Evolutionary conservation across 2,113 vertebrate species (phyloP).

Genomic region (Ochotona curzoniae): DNA sequence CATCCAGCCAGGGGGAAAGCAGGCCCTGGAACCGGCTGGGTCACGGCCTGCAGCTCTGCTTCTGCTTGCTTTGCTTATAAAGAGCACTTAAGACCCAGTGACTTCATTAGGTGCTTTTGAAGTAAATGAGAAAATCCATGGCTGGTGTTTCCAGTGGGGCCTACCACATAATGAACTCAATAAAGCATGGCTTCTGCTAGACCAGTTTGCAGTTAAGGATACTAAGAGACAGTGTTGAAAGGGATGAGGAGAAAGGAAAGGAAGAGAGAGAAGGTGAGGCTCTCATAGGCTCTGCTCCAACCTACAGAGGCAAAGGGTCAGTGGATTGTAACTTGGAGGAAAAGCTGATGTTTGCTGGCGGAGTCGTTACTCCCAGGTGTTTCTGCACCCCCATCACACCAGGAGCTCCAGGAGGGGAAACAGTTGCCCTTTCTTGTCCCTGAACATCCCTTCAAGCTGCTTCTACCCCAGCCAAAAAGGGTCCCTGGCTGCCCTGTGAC

Average conservation of each 20-base stretch:
- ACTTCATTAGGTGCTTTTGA: not conserved
- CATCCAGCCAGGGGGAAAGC: not conserved
- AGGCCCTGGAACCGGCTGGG: not conserved
- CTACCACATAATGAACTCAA: not conserved
- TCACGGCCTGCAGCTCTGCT: not conserved
- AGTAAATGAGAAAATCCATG: not conserved
- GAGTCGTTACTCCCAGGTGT: no score
- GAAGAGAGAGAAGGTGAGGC: not conserved
- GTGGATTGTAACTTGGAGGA: not conserved
- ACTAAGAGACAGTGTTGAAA: not conserved
- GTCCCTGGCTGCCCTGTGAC: constrained; percentile 38
- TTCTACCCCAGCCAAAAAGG: not conserved
- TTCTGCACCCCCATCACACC: not conserved
- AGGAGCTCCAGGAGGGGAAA: not conserved
- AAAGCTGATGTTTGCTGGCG: not conserved
- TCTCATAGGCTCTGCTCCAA: not conserved
- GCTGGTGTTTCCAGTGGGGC: not conserved
- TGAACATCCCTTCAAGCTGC: not conserved
- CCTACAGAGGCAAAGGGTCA: not conserved
- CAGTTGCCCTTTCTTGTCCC: not conserved
- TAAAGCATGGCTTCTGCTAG: not conserved
- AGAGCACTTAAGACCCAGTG: not conserved
- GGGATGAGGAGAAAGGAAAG: not conserved
- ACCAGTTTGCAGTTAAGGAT: not conserved
- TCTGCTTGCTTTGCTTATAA: not conserved